Conservation (phyloP, 2,113 vertebrate genomes). For the Festucalex cinctus region DNA sequence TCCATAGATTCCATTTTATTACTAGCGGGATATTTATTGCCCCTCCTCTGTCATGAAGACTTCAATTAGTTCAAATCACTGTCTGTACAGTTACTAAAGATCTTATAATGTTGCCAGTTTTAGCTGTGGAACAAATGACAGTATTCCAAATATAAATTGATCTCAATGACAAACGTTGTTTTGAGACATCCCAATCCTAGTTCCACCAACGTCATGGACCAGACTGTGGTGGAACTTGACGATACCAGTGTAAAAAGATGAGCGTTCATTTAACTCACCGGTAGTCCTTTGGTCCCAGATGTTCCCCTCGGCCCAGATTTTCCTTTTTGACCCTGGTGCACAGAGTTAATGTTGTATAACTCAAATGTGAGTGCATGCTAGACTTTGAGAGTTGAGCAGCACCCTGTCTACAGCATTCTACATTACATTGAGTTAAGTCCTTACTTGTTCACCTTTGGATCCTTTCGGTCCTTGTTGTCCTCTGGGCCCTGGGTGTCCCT, state of each 20-base stretch:
- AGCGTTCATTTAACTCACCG: constrained; percentile 71
- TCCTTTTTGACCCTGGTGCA: constrained; percentile 86
- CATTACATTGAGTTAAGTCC: constrained; percentile 42
- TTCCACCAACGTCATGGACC: not conserved
- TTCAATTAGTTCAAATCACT: too few relatives aligned
- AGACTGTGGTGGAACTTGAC: not conserved
- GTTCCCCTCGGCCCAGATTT: constrained; percentile 77
- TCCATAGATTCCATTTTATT: too few relatives aligned
- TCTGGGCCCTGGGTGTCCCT: constrained; percentile 87
- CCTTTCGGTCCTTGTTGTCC: constrained; percentile 85
- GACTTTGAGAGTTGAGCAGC: not conserved
- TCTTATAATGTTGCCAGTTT: too few relatives aligned
- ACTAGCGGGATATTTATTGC: too few relatives aligned
- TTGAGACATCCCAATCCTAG: too few relatives aligned
- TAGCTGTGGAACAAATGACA: too few relatives aligned
- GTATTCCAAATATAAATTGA: not conserved
- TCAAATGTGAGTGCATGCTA: not conserved
- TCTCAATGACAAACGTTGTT: not conserved
- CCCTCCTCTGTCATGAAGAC: too few relatives aligned
- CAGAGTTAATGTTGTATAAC: constrained; percentile 29
- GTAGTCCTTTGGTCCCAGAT: constrained; percentile 79
- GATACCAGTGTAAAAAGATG: not conserved
- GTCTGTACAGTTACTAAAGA: too few relatives aligned
- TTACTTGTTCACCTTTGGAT: constrained; percentile 92
- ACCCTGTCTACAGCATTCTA: not conserved